These are phyloP conservation scores for Phrynosoma platyrhinos DNA, from an alignment of 2,113 vertebrate genomes.

Conservation along the genomic window DNA sequence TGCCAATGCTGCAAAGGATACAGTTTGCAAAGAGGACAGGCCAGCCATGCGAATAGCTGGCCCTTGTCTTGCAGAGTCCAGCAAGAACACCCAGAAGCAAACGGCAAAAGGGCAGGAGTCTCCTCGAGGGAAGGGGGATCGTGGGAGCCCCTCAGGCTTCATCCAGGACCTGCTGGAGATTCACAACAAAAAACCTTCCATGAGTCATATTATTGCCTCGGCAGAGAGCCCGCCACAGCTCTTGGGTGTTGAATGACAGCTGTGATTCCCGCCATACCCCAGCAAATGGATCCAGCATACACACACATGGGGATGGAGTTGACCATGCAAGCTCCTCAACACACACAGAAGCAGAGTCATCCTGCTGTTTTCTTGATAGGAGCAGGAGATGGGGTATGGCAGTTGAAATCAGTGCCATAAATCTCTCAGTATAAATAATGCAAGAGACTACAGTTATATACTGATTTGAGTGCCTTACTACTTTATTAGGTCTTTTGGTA, in stretches of 20 bases:
- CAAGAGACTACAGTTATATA: constrained; percentile 67
- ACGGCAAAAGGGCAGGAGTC: constrained; percentile 57
- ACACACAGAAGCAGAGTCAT: constrained; percentile 15
- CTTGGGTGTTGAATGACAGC: constrained; percentile 86
- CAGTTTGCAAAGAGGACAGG: constrained; percentile 64
- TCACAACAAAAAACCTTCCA: constrained; percentile 75
- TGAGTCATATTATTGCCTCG: constrained; percentile 79
- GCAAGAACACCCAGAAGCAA: constrained; percentile 54
- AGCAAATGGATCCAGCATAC: constrained; percentile 14
- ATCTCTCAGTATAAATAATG: constrained; percentile 71
- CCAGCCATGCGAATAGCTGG: not conserved
- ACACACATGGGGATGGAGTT: constrained; percentile 45
- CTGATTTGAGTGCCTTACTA: constrained; percentile 94
- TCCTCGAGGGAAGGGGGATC: constrained; percentile 55
- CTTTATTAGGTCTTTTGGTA: constrained; percentile 87
- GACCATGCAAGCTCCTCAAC: constrained; percentile 57
- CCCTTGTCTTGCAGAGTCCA: constrained; percentile 41
- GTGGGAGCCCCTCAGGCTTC: constrained; percentile 63
- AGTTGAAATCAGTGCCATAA: constrained; percentile 74
- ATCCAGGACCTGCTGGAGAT: constrained; percentile 84
- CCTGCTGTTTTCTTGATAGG: constrained; percentile 17
- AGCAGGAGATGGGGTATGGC: constrained; percentile 44
- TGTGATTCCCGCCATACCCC: not conserved
- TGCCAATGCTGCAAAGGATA: constrained; percentile 20
- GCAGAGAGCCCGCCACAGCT: constrained; percentile 78